Conservation (phyloP, 2,113 vertebrate genomes). For the Serinus canaria region DNA sequence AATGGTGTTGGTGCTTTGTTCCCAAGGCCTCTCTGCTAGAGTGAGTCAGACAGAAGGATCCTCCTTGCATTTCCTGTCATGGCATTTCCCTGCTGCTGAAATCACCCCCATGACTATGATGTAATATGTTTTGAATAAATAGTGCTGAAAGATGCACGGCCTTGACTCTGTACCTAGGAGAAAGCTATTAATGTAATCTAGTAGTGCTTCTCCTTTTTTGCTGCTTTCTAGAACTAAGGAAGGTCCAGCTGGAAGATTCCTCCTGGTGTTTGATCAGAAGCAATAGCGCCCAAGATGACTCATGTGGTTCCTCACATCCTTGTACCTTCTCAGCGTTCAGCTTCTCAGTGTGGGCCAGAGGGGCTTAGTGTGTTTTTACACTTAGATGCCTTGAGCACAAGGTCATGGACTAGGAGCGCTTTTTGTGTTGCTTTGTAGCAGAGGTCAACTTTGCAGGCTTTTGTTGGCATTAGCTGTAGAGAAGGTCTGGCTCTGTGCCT, state of each 20-base stretch:
- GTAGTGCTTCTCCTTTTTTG: not conserved
- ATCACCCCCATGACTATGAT: not conserved
- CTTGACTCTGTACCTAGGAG: not conserved
- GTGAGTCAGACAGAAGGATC: rapidly evolving
- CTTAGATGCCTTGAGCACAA: not conserved
- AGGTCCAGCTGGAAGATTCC: not conserved
- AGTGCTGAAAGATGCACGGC: not conserved
- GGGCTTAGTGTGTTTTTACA: not conserved
- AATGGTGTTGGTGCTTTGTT: not conserved
- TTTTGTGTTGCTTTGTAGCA: not conserved
- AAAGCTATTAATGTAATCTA: not conserved
- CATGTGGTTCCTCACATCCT: not conserved
- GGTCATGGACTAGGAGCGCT: rapidly evolving
- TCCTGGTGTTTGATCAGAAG: not conserved
- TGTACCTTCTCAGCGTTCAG: not conserved
- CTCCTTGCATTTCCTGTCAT: not conserved
- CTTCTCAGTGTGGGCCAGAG: rapidly evolving
- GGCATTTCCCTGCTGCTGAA: not conserved
- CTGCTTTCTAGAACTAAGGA: not conserved
- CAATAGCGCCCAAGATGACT: not conserved
- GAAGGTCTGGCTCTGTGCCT: too few relatives aligned
- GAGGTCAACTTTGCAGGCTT: not conserved
- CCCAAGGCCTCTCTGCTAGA: not conserved
- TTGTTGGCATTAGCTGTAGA: too few relatives aligned
- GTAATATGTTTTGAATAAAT: not conserved